Base-by-base conservation (phyloP, 2,113 vertebrate genomes). In the Brienomyrus brachyistius region DNA sequence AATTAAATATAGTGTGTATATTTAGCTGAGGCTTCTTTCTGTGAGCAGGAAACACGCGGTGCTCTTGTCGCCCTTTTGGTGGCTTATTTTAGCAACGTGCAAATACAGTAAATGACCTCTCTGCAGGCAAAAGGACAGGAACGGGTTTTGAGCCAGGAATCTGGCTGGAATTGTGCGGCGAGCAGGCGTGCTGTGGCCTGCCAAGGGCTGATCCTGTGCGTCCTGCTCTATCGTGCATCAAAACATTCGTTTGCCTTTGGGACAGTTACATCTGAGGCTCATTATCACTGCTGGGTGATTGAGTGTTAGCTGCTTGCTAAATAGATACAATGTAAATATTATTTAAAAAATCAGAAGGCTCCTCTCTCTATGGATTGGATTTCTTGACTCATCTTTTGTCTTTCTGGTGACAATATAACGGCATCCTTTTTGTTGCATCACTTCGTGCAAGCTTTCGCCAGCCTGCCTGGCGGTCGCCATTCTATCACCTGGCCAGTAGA, bases 1-100 rank as follows among this genome's bases (percentile, higher is more conserved):
- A 90, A 88, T 94, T 91, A 90, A 91, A 94, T 91, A 89, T 91
- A 92, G 90, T 74, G 91, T 91, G 87, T 47, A 56, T 52, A 10
- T 86, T 89, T 54, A 48, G 48, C 31, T 43, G 43, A 43, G 85
- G 51, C 86, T 77, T 56, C 23, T 21, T 43, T 88, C 45, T 50
- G 56, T 54, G 35, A 43, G 59, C 17, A 62, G 82, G 47, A 23
- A 40, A 56, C 23, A 51, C 23, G 21, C 48, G 54, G 54, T 40
- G 47, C 35, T 80, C 15, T 70, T 31, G 19, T 23, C 5, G 5
- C 56, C 21, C 35, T 86, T 40, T 10, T 0, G 23, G 10, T 59
- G 74, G 74, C 15, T 80, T 80, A 80, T 80, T 80, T 80, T 80
- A 80, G 51, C 8, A 56, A 87, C 17, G n/a, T 88, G 15, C 86